Evolutionary conservation across 1,140 invertebrate species (phyloP).

Genomic region (Drosophila simulans): DNA sequence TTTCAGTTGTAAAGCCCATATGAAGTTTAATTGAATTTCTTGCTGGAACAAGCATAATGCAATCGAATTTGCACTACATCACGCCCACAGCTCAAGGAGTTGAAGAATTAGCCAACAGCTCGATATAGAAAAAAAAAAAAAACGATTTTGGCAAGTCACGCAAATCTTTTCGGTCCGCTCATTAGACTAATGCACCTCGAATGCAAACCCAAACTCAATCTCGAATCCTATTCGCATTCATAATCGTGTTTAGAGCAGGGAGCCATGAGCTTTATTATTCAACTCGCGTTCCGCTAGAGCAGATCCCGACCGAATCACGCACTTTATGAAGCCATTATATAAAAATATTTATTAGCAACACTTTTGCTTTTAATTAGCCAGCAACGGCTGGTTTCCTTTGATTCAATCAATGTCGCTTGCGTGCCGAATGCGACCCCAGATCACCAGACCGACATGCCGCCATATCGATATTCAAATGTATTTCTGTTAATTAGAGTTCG

Average conservation of each 20-base stretch:
- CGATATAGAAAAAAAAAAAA: conserved; percentile 25
- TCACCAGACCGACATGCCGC: neutral
- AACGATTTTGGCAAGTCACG: conserved; percentile 59
- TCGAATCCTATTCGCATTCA: conserved; percentile 57
- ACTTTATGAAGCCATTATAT: conserved; percentile 79
- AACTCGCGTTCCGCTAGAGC: conserved; percentile 60
- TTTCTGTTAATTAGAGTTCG: conserved; percentile 75
- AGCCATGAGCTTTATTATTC: conserved; percentile 65
- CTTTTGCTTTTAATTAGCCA: conserved; percentile 73
- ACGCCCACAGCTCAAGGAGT: conserved; percentile 28
- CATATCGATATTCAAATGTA: conserved; percentile 39
- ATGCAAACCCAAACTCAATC: conserved; percentile 7
- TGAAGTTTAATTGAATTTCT: conserved; percentile 1
- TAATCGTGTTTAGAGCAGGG: conserved; percentile 49
- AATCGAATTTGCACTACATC: conserved; percentile 29
- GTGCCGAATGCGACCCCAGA: conserved; percentile 55
- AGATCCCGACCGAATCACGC: conserved; percentile 61
- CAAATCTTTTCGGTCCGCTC: conserved; percentile 64
- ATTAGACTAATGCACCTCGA: conserved; percentile 64
- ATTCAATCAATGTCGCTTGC: conserved; percentile 55
- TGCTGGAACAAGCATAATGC: conserved; percentile 16
- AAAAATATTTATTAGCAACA: conserved; percentile 69
- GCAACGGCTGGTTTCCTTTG: conserved; percentile 56
- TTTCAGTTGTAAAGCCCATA: neutral
- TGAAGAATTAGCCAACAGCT: conserved; percentile 39